phyloP scores from a whole-genome alignment of 2,888 invertebrate species.

The Melinaea marsaeus region DNA sequence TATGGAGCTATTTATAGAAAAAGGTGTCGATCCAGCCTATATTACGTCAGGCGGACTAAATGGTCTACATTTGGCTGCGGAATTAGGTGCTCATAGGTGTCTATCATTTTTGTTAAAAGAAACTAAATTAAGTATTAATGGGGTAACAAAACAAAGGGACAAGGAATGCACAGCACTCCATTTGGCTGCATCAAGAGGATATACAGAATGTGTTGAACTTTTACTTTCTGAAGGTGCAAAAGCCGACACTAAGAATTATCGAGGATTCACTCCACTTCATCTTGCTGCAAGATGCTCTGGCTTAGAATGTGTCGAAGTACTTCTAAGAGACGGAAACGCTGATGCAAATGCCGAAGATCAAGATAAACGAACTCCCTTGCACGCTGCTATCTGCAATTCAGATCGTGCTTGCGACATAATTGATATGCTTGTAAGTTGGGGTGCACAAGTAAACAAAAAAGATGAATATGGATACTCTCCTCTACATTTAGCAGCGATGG shows the following conservation, averaged over 20 bases:
- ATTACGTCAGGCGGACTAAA: constrained; percentile 86
- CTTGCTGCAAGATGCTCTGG: constrained; percentile 89
- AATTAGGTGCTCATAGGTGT: constrained; percentile 85
- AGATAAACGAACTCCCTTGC: constrained; percentile 88
- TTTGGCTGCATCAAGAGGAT: constrained; percentile 92
- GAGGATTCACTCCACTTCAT: constrained; percentile 92
- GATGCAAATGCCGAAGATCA: constrained; percentile 88
- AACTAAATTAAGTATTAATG: constrained; percentile 84
- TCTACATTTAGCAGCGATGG: constrained; percentile 89
- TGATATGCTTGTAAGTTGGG: constrained; percentile 86
- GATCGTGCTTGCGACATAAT: constrained; percentile 88
- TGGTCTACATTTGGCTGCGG: constrained; percentile 88
- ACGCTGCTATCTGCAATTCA: constrained; percentile 88
- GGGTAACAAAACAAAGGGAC: constrained; percentile 82
- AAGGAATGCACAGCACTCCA: constrained; percentile 89
- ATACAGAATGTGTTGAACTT: constrained; percentile 88
- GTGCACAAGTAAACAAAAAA: constrained; percentile 88
- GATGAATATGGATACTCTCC: constrained; percentile 92
- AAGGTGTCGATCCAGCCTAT: constrained; percentile 86
- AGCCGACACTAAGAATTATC: constrained; percentile 84
- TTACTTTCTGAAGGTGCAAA: constrained; percentile 87
- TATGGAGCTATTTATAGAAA: constrained; percentile 84
- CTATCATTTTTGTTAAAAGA: constrained; percentile 85
- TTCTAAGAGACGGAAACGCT: constrained; percentile 85
- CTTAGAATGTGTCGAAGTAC: constrained; percentile 86